Conservation (phyloP, 2,888 invertebrate species). For the Polydrusus pterygomalis region DNA sequence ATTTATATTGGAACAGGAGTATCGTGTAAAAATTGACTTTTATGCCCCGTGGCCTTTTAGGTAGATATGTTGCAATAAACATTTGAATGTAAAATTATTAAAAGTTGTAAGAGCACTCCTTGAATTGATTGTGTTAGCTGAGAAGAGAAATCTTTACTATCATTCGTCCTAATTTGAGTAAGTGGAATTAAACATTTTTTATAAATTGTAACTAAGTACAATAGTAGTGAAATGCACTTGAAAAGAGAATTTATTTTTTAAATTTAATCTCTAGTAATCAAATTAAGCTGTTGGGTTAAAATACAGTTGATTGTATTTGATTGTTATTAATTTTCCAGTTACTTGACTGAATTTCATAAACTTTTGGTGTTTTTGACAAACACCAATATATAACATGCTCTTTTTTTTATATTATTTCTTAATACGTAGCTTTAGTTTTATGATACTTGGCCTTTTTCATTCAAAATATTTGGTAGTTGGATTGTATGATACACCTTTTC, state of each 20-base stretch:
- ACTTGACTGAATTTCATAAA: constrained; percentile 22
- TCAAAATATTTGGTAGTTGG: constrained; percentile 1
- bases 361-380: constrained; percentile 1
- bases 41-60: too few species aligned
- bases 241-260: constrained; percentile 36
- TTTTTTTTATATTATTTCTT: constrained; percentile 22
- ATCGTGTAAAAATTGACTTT: too few species aligned
- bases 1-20: too few species aligned
- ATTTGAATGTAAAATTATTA: neutral
- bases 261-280: constrained; percentile 38
- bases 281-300: constrained; percentile 26
- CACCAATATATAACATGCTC: neutral
- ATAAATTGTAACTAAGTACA: constrained; percentile 29
- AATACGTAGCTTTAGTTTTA: constrained; percentile 15
- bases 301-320: constrained; percentile 33
- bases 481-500: constrained; percentile 22
- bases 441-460: constrained; percentile 10
- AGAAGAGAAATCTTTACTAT: neutral
- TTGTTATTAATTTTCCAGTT: constrained; percentile 18
- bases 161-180: constrained; percentile 27
- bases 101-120: neutral
- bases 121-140: constrained; percentile 18
- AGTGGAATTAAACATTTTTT: constrained; percentile 22
- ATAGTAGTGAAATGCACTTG: constrained; percentile 37
- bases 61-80: too few species aligned